Base-by-base conservation (phyloP, 2,888 invertebrate species). In the Leptinotarsa tumamoca region DNA sequence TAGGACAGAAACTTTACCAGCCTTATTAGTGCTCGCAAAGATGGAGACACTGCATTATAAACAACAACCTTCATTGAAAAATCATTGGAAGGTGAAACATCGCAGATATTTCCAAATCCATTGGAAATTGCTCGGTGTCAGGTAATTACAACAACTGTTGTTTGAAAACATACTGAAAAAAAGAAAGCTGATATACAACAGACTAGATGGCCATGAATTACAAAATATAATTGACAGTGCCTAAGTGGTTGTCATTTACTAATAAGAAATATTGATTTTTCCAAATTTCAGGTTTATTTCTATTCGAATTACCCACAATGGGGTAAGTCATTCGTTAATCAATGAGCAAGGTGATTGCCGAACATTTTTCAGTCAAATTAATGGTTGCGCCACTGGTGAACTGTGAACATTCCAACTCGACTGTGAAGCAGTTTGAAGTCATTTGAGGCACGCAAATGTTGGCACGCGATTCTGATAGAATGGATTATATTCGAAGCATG, bases 341-440 rank as follows among this genome's bases (percentile, higher is more conserved):
- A 63, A 63, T 63, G 63, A 15, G 63, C 43, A 15, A 43, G 63
- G 63, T 33, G 63, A 63, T 63, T 43, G 63, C 63, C 63, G 33
- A 63, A 63, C 63, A 63, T 63, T 63, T 63, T 63, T 63, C 63
- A 63, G 63, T 43, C 67, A 67, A 70, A 71, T 72, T 71, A 73
- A 68, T 54, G 43, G 70, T 43, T 49, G 78, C 76, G 78, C 80
- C 78, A 78, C 79, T 81, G 81, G 76, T 72, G 74, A 67, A 73
- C 75, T 74, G 78, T 74, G 72, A 76, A 76, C 74, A 78, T 71
- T 70, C 78, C 77, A 76, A 79, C 78, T 79, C 81, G 77, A 78
- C 81, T 81, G 80, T 82, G 80, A 82, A 83, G 79, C 82, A 83
- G 83, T 83, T 85, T 83, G 80, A 79, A 83, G 80, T 81, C 82